A percentile compares a stretch with the other conserved stretches of the same genome.
These are phyloP conservation scores for Capreolus pygargus DNA, from an alignment of 2,113 vertebrate species.

Conservation along the genomic window DNA sequence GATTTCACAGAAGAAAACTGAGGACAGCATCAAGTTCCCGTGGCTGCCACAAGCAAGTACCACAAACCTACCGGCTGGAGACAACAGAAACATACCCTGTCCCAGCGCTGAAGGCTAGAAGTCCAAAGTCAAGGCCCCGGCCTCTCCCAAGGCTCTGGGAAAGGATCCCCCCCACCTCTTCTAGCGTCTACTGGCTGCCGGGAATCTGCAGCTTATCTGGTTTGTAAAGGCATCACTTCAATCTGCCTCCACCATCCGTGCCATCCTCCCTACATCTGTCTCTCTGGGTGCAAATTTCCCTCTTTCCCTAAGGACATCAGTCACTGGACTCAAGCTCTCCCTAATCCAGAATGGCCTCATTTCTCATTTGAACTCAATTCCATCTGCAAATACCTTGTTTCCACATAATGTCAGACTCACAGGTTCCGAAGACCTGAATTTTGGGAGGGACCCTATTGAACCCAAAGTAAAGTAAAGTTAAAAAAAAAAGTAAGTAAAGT, in stretches of 20 bases:
- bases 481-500: neutral
- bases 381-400: neutral
- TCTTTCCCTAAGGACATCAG: neutral
- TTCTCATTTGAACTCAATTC: neutral
- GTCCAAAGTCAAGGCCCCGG: neutral
- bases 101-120: neutral
- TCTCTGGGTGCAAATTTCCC: neutral
- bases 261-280: neutral
- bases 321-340: no score
- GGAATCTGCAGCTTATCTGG: neutral
- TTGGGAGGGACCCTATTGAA: neutral
- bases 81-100: neutral
- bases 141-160: neutral
- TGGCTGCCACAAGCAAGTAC: accelerated
- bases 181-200: neutral
- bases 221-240: neutral
- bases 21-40: neutral
- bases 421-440: neutral
- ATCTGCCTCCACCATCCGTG: neutral
- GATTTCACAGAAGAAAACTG: neutral
- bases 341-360: neutral
- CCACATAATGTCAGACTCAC: neutral
- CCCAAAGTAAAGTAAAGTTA: neutral
- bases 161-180: neutral
- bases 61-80: neutral